A percentile compares a stretch with the other conserved stretches of the same genome.
Conservation (phyloP, 1,140 invertebrate species). For the Heterodera carotae region DNA sequence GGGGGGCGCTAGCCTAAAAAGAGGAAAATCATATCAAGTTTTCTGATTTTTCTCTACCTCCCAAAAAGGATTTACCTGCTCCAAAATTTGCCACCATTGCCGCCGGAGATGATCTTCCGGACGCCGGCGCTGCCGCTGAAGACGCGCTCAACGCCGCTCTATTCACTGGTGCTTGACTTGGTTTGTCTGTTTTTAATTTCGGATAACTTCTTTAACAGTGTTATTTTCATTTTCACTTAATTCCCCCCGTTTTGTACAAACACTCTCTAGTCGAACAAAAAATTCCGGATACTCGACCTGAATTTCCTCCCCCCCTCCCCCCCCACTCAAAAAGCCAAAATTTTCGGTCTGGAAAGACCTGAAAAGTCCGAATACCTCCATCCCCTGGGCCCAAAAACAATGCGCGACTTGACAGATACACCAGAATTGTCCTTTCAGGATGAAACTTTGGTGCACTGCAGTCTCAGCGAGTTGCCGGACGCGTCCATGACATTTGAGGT, state of each 20-base stretch:
- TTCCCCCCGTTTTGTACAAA: neutral
- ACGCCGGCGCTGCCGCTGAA: slow-evolving; percentile 87
- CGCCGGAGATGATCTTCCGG: slow-evolving; percentile 80
- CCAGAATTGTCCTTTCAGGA: slow-evolving; percentile 73
- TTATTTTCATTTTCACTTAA: neutral
- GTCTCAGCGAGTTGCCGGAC: slow-evolving; percentile 84
- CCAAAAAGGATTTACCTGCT: slow-evolving; percentile 70
- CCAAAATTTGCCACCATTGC: slow-evolving; percentile 84
- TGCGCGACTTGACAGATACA: no score
- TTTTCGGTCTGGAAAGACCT: neutral
- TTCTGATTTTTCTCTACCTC: neutral
- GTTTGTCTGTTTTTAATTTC: slow-evolving; percentile 68
- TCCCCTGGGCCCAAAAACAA: neutral
- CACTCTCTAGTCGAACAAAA: slow-evolving; percentile 25
- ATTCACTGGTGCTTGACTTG: slow-evolving; percentile 84
- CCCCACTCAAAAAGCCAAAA: neutral
- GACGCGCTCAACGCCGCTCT: slow-evolving; percentile 87
- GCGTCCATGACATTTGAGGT: slow-evolving; percentile 91
- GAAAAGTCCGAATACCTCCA: no score
- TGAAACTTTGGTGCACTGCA: slow-evolving; percentile 93
- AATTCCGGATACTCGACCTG: no score
- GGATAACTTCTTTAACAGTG: slow-evolving; percentile 20
- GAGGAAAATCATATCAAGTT: neutral
- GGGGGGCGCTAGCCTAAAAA: neutral
- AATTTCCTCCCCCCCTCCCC: neutral